Conservation (phyloP, 2,797 vertebrate species). For the Carduelis carduelis region DNA sequence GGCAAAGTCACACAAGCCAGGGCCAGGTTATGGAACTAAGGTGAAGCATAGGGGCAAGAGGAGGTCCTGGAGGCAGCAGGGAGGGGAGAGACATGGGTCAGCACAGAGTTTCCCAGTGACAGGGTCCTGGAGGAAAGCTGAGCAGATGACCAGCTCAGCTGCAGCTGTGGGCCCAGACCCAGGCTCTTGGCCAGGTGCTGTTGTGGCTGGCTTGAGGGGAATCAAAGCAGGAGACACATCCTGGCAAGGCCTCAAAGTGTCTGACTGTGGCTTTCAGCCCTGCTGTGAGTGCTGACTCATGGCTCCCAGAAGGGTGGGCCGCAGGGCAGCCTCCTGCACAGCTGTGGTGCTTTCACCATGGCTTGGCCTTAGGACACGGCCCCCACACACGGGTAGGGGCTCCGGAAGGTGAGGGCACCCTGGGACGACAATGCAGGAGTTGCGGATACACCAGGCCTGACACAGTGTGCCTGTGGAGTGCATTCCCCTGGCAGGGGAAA, state of each 20-base stretch:
- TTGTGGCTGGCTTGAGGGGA: background rate
- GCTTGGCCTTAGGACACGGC: accelerated
- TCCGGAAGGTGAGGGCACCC: accelerated
- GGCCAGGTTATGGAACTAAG: background rate
- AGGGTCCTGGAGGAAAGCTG: accelerated
- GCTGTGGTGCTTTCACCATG: accelerated
- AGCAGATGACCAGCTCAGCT: background rate
- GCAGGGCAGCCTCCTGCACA: background rate
- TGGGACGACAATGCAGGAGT: accelerated
- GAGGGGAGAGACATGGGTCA: background rate
- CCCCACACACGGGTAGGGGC: accelerated
- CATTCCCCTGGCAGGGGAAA: accelerated
- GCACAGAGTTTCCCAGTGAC: background rate
- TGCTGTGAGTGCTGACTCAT: too few relatives aligned
- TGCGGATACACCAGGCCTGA: accelerated
- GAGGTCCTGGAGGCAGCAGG: background rate
- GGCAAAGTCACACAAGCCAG: background rate
- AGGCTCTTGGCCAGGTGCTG: accelerated
- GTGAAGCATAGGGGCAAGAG: background rate
- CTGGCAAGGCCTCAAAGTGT: accelerated
- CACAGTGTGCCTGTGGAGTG: background rate
- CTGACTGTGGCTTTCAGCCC: background rate
- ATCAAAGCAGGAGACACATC: accelerated
- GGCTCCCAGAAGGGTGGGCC: accelerated
- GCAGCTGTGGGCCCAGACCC: background rate